These are phyloP conservation scores for Phoenoteleia sp. DNA, from an alignment of 2,888 invertebrate genomes.

Conservation along the genomic window DNA sequence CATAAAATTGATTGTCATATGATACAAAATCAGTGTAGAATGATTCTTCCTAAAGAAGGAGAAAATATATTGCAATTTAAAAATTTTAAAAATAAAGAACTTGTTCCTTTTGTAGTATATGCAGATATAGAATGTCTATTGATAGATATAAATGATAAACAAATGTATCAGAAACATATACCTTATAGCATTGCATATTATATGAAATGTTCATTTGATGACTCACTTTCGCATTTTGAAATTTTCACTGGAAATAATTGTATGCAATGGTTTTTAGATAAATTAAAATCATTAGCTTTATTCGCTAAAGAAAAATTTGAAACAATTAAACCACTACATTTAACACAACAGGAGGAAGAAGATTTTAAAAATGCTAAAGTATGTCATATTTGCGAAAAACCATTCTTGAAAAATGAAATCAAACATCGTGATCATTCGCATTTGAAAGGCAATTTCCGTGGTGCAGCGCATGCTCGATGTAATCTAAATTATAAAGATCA, in stretches of 20 bases:
- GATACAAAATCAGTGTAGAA: slow-evolving; percentile 8
- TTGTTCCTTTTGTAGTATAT: too few relatives aligned
- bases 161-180: background rate
- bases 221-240: background rate
- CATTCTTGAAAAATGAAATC: background rate
- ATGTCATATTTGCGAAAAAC: background rate
- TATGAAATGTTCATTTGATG: background rate
- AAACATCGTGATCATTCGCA: slow-evolving; percentile 24
- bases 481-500: background rate
- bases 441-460: background rate
- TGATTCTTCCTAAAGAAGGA: background rate
- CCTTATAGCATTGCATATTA: background rate
- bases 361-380: background rate
- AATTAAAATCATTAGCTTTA: background rate
- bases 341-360: background rate
- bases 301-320: background rate
- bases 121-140: slow-evolving; percentile 34
- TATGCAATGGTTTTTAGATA: background rate
- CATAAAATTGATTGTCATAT: background rate
- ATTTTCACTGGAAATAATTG: background rate
- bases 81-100: slow-evolving; percentile 19
- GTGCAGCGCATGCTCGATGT: background rate
- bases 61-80: too few relatives aligned
- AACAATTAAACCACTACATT: background rate
- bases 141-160: slow-evolving; percentile 31